Evolutionary conservation across 2,113 vertebrate genomes (phyloP).

Genomic region (Calypte anna): DNA sequence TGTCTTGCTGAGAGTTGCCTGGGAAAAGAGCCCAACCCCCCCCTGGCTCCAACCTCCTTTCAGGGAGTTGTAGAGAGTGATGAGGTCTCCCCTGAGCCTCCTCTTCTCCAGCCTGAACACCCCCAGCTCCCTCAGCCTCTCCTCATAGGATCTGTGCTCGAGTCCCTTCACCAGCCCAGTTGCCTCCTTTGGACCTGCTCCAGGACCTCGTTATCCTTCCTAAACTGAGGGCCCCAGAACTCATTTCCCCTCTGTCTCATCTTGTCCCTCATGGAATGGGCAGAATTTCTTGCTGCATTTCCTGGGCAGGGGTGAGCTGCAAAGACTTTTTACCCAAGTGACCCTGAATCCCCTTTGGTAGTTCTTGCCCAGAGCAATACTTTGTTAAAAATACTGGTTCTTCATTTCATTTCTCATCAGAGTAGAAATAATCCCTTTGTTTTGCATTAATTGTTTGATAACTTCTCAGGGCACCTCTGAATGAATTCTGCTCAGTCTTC

Average conservation of each 20-base stretch:
- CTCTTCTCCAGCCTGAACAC: too few relatives aligned
- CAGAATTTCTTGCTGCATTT: neutral
- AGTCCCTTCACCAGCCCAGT: too few relatives aligned
- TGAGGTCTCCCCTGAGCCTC: too few relatives aligned
- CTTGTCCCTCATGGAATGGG: neutral
- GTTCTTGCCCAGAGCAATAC: neutral
- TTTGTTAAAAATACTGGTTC: neutral
- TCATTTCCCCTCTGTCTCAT: neutral
- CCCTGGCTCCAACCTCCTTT: too few relatives aligned
- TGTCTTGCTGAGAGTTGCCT: too few relatives aligned
- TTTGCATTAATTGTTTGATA: accelerated
- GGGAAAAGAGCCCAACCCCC: too few relatives aligned
- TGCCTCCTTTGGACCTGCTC: too few relatives aligned
- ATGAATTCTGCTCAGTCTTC: neutral
- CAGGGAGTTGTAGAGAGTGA: too few relatives aligned
- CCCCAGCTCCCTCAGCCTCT: too few relatives aligned
- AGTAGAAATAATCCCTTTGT: neutral
- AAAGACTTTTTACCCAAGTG: neutral
- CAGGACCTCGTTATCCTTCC: too few relatives aligned
- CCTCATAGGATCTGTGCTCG: too few relatives aligned
- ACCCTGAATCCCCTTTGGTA: neutral
- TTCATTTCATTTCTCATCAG: neutral
- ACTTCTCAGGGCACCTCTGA: neutral
- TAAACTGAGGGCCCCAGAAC: too few relatives aligned
- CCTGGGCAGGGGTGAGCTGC: neutral